Conservation (phyloP, 2,113 vertebrate species). For the Todiramphus saurophagus region DNA sequence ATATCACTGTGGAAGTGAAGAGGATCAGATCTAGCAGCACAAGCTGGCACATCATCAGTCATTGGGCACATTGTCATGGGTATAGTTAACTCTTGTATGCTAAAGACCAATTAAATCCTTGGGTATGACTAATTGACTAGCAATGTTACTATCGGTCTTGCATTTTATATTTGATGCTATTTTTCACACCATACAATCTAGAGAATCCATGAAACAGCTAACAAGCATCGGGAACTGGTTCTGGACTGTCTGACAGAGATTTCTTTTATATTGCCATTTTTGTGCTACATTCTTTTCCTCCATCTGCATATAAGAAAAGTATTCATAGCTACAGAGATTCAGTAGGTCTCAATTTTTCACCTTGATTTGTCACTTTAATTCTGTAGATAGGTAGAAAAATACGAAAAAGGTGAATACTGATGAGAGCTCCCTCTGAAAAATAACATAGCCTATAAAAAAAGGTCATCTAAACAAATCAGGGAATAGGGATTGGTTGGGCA, state of each 20-base stretch:
- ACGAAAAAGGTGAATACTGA: background rate
- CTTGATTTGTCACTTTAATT: background rate
- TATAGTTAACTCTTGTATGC: background rate
- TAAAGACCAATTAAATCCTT: background rate
- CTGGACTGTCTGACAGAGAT: background rate
- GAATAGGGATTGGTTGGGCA: background rate
- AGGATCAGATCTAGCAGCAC: background rate
- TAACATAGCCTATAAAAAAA: background rate
- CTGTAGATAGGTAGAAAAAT: background rate
- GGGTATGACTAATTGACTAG: background rate
- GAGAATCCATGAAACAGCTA: background rate
- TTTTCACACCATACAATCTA: background rate
- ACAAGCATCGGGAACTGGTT: background rate
- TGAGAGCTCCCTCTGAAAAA: background rate
- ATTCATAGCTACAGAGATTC: background rate
- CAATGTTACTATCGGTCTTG: background rate
- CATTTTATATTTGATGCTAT: background rate
- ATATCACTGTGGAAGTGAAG: background rate
- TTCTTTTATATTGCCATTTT: background rate
- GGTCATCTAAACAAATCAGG: background rate
- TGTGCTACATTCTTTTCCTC: background rate
- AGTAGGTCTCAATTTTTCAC: background rate
- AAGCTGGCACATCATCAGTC: background rate
- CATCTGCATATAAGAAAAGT: background rate
- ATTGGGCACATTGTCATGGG: background rate